Percentiles rank a stretch among this genome's conserved stretches.
phyloP scores from a whole-genome alignment of 1,140 invertebrate species.

The Tetragnatha versicolor region DNA sequence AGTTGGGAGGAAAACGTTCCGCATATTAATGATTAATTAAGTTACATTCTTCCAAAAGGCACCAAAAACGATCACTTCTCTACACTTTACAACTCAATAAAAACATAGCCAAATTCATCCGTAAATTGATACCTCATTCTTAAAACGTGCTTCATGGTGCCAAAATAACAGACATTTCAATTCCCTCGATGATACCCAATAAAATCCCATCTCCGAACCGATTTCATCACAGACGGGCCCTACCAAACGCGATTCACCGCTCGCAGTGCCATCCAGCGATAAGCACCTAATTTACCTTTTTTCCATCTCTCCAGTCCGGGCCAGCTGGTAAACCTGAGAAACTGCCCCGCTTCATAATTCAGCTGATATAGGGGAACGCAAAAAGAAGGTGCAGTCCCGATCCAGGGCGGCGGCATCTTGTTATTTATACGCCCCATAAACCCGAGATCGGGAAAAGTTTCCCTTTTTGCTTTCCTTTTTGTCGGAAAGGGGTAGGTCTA shows the following conservation, averaged over 20 bases:
- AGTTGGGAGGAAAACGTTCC: no score
- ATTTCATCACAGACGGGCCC: not conserved
- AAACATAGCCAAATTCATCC: no score
- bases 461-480: constrained; percentile 6
- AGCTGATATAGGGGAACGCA: constrained; percentile 10
- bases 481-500: constrained; percentile 14
- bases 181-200: not conserved
- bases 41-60: no score
- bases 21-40: no score
- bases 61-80: no score
- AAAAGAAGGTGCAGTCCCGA: not conserved
- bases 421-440: constrained; percentile 49
- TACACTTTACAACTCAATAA: no score
- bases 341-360: constrained; percentile 42
- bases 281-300: constrained; percentile 34
- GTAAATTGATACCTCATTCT: no score
- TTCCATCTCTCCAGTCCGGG: not conserved
- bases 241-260: not conserved
- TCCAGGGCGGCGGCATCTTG: constrained; percentile 27
- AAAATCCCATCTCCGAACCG: not conserved
- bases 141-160: no score
- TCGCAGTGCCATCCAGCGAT: constrained; percentile 2
- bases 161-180: not conserved
- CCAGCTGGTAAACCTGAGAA: constrained; percentile 41
- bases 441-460: no score